Percentiles rank a stretch among this genome's conserved stretches.
phyloP scores from a whole-genome alignment of 2,797 vertebrate genomes.

The Myotis findleyi region DNA sequence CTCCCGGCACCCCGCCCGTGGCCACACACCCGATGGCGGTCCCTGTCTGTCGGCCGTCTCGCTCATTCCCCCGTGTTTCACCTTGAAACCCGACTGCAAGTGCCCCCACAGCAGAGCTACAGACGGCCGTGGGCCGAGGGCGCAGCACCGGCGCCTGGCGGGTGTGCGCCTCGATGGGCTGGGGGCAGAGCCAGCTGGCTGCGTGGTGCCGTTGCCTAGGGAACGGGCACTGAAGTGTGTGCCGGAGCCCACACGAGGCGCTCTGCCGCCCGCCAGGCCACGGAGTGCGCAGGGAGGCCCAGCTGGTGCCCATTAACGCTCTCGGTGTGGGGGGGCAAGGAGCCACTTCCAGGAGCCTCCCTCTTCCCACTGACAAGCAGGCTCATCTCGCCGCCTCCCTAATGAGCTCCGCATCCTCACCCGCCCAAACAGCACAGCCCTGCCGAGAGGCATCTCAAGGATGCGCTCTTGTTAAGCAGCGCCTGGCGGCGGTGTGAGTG shows the following conservation, averaged over 20 bases:
- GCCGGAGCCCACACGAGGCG: constrained; percentile 83
- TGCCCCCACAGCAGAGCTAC: constrained; percentile 69
- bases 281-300: constrained; percentile 60
- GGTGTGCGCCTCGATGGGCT: constrained; percentile 83
- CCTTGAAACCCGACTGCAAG: constrained; percentile 81
- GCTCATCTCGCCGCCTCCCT: constrained; percentile 69
- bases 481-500: too few species aligned
- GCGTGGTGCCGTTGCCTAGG: constrained; percentile 85
- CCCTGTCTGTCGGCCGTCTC: constrained; percentile 61
- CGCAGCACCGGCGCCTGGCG: constrained; percentile 72
- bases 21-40: background rate
- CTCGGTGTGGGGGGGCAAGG: constrained; percentile 76
- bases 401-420: background rate
- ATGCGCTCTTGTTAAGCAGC: rapidly evolving
- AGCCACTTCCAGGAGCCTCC: constrained; percentile 74
- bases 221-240: constrained; percentile 86
- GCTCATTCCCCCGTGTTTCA: constrained; percentile 75
- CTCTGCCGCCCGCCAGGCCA: constrained; percentile 80
- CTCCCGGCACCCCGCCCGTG: background rate
- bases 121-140: constrained; percentile 75
- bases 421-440: background rate
- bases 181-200: constrained; percentile 86
- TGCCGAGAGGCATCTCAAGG: background rate
- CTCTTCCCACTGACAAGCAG: constrained; percentile 74
- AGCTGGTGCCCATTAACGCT: constrained; percentile 87